A percentile compares a stretch with the other conserved stretches of the same genome.
phyloP scores from a whole-genome alignment of 2,797 vertebrate species.

The Oreortyx pictus region DNA sequence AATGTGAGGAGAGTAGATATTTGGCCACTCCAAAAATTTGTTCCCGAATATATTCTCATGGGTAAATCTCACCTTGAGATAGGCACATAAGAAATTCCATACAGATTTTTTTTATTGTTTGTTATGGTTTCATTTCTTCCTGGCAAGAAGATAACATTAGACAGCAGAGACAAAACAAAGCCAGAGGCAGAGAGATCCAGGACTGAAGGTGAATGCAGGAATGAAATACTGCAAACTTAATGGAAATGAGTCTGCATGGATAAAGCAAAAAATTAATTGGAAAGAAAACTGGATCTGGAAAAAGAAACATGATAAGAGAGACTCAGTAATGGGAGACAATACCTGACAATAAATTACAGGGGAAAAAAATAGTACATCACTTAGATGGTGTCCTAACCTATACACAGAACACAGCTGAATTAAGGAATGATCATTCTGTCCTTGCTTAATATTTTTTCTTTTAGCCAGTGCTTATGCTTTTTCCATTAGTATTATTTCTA shows the following conservation, averaged over 20 bases:
- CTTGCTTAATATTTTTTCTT: not conserved
- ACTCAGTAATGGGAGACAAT: not conserved
- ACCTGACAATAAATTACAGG: not conserved
- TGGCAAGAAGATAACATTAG: not conserved
- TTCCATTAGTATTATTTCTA: not conserved
- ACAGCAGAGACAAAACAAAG: not conserved
- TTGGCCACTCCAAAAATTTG: not conserved
- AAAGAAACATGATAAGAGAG: not conserved
- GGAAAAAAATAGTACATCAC: not conserved
- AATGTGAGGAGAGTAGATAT: not conserved
- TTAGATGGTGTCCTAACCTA: not conserved
- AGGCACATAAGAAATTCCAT: not conserved
- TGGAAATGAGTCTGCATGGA: not conserved
- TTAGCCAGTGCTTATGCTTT: fast-evolving
- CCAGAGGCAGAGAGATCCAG: not conserved
- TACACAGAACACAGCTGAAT: not conserved
- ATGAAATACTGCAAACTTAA: not conserved
- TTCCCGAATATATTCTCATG: not conserved
- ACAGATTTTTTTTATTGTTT: not conserved
- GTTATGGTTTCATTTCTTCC: not conserved
- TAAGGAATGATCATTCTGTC: not conserved
- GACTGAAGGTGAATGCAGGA: not conserved
- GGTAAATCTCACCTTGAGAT: not conserved
- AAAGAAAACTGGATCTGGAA: not conserved
- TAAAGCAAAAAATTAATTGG: not conserved